Conservation (phyloP, 2,888 invertebrate genomes). For the Alcis repandata region DNA sequence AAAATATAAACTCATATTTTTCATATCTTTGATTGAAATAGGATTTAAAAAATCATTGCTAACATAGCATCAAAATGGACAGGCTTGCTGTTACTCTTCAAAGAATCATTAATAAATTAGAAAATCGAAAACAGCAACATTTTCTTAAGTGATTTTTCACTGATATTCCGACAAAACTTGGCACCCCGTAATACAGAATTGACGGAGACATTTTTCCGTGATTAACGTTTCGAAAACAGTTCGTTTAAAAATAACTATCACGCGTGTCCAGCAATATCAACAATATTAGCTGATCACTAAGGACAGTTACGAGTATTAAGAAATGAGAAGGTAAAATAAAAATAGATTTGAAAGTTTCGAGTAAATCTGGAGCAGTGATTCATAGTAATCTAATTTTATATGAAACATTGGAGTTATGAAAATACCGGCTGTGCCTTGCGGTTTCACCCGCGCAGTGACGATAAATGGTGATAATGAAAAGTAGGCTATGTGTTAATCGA, state of each 20-base stretch:
- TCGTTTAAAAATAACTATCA: constrained; percentile 22
- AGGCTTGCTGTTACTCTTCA: too few species aligned
- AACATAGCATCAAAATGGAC: too few species aligned
- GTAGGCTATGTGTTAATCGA: too few species aligned
- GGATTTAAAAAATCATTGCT: too few species aligned
- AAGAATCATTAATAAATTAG: too few species aligned
- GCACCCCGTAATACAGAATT: not conserved
- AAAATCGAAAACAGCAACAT: too few species aligned
- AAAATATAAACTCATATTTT: too few species aligned
- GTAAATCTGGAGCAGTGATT: constrained; percentile 2
- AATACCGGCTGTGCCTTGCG: too few species aligned
- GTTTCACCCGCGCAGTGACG: too few species aligned
- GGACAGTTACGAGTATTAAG: constrained; percentile 6
- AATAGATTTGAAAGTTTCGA: constrained; percentile 1
- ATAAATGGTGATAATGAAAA: too few species aligned
- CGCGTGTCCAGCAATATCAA: constrained; percentile 1
- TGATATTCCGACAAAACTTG: not conserved
- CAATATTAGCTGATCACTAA: constrained; percentile 15
- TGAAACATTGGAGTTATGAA: too few species aligned
- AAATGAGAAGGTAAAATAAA: not conserved
- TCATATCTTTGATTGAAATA: too few species aligned
- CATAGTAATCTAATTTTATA: constrained; percentile 1
- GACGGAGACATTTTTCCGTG: not conserved
- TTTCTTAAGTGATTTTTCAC: constrained; percentile 7
- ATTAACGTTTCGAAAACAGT: constrained; percentile 14